These are phyloP conservation scores for Sigmodon hispidus DNA, from an alignment of 2,113 vertebrate species.

Conservation along the genomic window DNA sequence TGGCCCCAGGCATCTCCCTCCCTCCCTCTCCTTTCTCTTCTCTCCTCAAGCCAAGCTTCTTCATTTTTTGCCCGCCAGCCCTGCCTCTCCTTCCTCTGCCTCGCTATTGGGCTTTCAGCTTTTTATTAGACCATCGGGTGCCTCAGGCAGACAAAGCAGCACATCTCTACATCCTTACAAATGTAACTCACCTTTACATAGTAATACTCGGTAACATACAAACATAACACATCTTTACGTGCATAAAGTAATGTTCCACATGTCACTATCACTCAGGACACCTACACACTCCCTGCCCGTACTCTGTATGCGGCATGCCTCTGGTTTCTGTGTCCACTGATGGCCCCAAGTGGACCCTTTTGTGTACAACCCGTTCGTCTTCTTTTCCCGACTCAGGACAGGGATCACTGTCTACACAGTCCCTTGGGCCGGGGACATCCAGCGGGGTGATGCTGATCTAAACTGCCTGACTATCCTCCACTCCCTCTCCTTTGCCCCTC, in stretches of 20 bases:
- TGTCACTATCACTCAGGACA: neutral
- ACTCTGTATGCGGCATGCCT: neutral
- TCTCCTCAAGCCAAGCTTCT: neutral
- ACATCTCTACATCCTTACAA: neutral
- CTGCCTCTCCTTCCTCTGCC: neutral
- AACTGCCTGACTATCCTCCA: neutral
- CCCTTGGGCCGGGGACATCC: neutral
- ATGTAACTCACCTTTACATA: too few relatives aligned
- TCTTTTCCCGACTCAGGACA: neutral
- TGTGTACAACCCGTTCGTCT: neutral
- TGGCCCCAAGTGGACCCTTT: neutral
- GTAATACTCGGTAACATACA: neutral
- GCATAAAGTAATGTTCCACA: neutral
- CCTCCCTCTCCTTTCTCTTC: neutral
- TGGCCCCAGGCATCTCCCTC: neutral
- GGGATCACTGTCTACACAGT: neutral
- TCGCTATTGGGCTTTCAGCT: neutral
- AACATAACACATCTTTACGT: neutral
- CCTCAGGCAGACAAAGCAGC: neutral
- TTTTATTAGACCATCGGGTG: too few relatives aligned
- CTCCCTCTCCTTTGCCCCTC: neutral
- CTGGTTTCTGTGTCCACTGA: rapidly evolving
- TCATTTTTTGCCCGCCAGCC: neutral
- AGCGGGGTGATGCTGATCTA: neutral
- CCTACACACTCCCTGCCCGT: neutral